Evolutionary conservation across 1,140 invertebrate species (phyloP), one percentile per base, ranked within the genome.

Genomic region (Saccostrea glomerata): DNA sequence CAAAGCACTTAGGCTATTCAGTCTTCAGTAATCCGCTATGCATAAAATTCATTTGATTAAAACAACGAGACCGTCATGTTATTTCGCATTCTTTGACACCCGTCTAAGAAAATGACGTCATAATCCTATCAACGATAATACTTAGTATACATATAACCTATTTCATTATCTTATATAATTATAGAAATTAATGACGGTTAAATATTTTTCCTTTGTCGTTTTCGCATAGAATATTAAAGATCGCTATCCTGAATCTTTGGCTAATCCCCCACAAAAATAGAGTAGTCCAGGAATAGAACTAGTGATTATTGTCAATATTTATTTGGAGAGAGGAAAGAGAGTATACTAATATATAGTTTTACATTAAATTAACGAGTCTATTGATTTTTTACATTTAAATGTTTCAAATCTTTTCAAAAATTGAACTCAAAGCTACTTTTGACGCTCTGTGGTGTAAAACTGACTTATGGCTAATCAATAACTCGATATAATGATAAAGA

Each of bases 21-120:
- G 70, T 36, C 70, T 77, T 25, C 25, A 15, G 30, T 77, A 77
- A 77, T 77, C 70, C 70, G 70, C 70, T 77, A 77, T 77, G 70
- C 70, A 77, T 77, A 77, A 77, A 77, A 77, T 77, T 77, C 70
- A 77, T 77, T 77, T 30, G 70, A 77, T 77, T 77, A 77, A 77
- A 77, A 77, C 70, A 77, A 15, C 70, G 70, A 36, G 70, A 77
- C 25, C 11, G 30, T 30, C 70, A 77, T 36, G 70, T 77, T 23
- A 77, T 77, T 25, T 15, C 30, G 70, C 30, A 77, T 36, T 36
- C 25, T 30, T 25, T 25, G 70, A 77, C 70, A 77, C 70, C 23
- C 25, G 11, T 77, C 70, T 36, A 9, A 30, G 23, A 3, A 36
- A 40, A 77, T 77, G 70, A 77, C 25, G 13, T 77, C 70, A 77